A percentile compares a stretch with the other conserved stretches of the same genome.
Evolutionary conservation across 2,888 invertebrate species (phyloP).

Genomic region (Acanthosoma haemorrhoidale): DNA sequence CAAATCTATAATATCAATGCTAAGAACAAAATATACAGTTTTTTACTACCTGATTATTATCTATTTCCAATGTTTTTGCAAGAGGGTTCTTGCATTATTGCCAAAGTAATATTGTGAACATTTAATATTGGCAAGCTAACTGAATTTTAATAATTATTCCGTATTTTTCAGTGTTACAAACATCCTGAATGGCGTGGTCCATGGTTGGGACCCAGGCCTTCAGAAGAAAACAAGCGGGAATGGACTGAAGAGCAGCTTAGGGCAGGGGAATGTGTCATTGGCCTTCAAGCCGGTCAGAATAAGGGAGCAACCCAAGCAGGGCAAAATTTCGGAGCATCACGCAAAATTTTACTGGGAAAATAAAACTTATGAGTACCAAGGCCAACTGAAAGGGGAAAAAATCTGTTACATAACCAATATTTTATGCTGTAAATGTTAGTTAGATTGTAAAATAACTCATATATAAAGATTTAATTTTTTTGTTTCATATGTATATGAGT

Average conservation of each 20-base stretch:
- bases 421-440: background rate
- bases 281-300: conserved; percentile 82
- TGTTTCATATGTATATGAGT: too few relatives aligned
- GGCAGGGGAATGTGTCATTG: conserved; percentile 78
- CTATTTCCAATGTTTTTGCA: too few relatives aligned
- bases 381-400: background rate
- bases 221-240: conserved; percentile 75
- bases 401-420: background rate
- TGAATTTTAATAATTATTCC: too few relatives aligned
- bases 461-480: background rate
- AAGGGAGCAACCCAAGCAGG: conserved; percentile 80
- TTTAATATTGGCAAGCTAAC: too few relatives aligned
- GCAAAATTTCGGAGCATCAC: conserved; percentile 77
- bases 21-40: too few relatives aligned
- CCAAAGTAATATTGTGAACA: too few relatives aligned
- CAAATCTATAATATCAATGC: too few relatives aligned
- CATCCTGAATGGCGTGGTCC: conserved; percentile 82
- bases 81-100: too few relatives aligned
- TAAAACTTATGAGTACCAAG: conserved; percentile 44
- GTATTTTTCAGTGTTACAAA: conserved; percentile 62
- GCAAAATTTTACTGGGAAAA: conserved; percentile 75
- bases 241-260: conserved; percentile 76
- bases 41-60: too few relatives aligned
- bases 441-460: background rate
- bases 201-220: conserved; percentile 74